Percentiles rank a stretch among this genome's conserved stretches.
Conservation (phyloP, 2,888 invertebrate genomes). For the Tricholauxania praeusta region DNA sequence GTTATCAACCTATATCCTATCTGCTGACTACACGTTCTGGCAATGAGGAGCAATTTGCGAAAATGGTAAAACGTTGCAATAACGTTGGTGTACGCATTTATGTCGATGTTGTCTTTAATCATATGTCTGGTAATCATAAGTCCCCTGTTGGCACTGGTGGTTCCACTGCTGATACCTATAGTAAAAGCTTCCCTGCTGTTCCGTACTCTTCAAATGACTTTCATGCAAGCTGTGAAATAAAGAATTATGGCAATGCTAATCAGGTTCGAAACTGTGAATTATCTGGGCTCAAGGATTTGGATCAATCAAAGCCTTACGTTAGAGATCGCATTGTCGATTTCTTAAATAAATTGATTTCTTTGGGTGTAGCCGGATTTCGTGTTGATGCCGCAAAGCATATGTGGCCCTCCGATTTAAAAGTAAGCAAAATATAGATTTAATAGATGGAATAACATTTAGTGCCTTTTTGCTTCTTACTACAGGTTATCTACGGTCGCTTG, state of each 20-base stretch:
- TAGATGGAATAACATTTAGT: too few species aligned
- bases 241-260: slow-evolving; percentile 74
- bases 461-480: neutral
- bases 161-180: slow-evolving; percentile 71
- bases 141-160: slow-evolving; percentile 74
- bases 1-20: slow-evolving; percentile 91
- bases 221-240: slow-evolving; percentile 75
- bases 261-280: slow-evolving; percentile 81
- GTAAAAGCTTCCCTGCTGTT: slow-evolving; percentile 73
- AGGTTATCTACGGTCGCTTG: slow-evolving; percentile 70
- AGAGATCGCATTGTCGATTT: slow-evolving; percentile 58
- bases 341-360: slow-evolving; percentile 65
- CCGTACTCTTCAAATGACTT: slow-evolving; percentile 80
- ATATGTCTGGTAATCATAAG: slow-evolving; percentile 77
- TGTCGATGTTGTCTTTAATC: slow-evolving; percentile 87
- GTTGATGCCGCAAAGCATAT: slow-evolving; percentile 86
- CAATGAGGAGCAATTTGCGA: slow-evolving; percentile 76
- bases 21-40: slow-evolving; percentile 82
- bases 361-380: slow-evolving; percentile 89
- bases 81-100: slow-evolving; percentile 84
- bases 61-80: slow-evolving; percentile 86
- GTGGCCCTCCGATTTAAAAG: slow-evolving; percentile 80
- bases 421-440: slow-evolving; percentile 53
- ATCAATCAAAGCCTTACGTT: slow-evolving; percentile 71
- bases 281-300: slow-evolving; percentile 80